phyloP scores from a whole-genome alignment of 2,113 vertebrate genomes.

The Rhinoderma darwinii region DNA sequence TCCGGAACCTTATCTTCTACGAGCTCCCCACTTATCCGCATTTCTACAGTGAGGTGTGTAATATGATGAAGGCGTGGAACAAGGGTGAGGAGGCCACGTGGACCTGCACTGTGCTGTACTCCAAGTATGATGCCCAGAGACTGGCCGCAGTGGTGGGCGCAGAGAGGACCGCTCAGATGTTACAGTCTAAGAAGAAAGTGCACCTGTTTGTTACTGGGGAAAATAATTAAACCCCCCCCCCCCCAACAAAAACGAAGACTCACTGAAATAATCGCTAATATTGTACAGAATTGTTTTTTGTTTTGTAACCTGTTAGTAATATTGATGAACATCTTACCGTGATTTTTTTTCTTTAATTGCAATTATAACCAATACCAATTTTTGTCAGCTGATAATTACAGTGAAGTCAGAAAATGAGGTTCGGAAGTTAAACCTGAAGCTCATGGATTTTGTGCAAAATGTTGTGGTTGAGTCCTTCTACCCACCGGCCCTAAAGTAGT shows the following conservation, averaged over 20 bases:
- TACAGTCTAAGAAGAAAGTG: conserved; percentile 85
- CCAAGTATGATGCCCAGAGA: conserved; percentile 87
- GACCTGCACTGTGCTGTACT: conserved; percentile 92
- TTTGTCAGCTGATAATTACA: no score
- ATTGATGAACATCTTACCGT: background rate
- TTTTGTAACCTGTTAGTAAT: background rate
- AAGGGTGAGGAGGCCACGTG: conserved; percentile 82
- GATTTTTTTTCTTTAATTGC: background rate
- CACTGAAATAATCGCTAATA: background rate
- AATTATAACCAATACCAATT: no score
- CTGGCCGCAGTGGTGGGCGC: conserved; percentile 84
- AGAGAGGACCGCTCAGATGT: conserved; percentile 92
- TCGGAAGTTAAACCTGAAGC: no score
- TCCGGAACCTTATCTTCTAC: conserved; percentile 94
- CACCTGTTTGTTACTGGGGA: conserved; percentile 95
- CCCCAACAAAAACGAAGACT: background rate
- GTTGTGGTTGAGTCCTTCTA: no score
- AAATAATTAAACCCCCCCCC: conserved; percentile 63
- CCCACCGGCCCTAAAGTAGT: no score
- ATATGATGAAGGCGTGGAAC: conserved; percentile 84
- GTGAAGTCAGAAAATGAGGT: no score
- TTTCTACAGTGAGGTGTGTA: conserved; percentile 96
- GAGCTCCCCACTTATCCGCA: conserved; percentile 90
- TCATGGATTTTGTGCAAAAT: no score
- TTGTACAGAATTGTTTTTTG: background rate